Conservation (phyloP, 2,888 invertebrate species). For the Prenolepis imparis region DNA sequence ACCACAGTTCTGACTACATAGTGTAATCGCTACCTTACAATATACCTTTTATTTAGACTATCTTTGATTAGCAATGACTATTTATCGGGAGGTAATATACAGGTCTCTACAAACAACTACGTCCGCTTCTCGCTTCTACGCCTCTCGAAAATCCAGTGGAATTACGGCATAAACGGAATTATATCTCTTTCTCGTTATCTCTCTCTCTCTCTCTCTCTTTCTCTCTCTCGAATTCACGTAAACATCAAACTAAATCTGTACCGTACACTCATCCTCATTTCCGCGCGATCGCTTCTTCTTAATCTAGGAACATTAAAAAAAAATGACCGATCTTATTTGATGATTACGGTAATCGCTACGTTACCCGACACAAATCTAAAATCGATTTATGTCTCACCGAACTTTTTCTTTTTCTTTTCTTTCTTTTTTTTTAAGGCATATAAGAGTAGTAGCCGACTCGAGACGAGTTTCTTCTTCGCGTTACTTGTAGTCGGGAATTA, state of each 20-base stretch:
- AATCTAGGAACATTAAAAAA: neutral
- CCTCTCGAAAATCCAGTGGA: constrained; percentile 68
- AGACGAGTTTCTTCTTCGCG: constrained; percentile 38
- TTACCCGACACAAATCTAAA: constrained; percentile 41
- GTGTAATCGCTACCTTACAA: constrained; percentile 78
- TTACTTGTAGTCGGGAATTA: neutral
- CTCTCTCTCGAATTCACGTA: constrained; percentile 39
- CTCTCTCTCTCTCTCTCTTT: neutral
- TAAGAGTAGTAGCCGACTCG: constrained; percentile 59
- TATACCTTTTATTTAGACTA: constrained; percentile 80
- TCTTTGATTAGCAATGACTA: constrained; percentile 81
- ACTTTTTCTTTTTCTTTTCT: neutral
- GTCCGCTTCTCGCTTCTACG: constrained; percentile 71
- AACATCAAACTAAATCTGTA: constrained; percentile 58
- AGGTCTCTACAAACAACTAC: constrained; percentile 81
- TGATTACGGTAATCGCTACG: constrained; percentile 27
- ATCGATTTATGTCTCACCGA: constrained; percentile 29
- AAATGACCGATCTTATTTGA: constrained; percentile 35
- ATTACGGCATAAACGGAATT: constrained; percentile 66
- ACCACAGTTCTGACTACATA: constrained; percentile 82
- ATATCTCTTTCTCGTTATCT: constrained; percentile 36
- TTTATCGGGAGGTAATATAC: constrained; percentile 82
- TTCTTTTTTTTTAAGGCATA: constrained; percentile 62
- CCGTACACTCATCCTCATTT: constrained; percentile 45
- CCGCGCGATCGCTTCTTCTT: neutral